Percentiles rank a stretch among this genome's conserved stretches.
Conservation (phyloP, 1,140 invertebrate species). For the Propsilocerus akamusi region DNA sequence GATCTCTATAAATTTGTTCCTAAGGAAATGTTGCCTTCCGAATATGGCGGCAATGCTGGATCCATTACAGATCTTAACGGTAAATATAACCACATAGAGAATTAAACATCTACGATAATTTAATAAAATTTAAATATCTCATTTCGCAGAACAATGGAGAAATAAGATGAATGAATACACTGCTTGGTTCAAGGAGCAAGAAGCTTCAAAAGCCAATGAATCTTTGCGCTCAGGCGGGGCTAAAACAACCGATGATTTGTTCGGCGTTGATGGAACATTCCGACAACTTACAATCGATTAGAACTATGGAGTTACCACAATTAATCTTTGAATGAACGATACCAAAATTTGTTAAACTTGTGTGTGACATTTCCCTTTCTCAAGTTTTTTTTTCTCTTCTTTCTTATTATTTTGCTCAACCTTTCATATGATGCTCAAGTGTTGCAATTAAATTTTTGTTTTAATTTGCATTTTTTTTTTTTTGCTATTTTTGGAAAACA, state of each 20-base stretch:
- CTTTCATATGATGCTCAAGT: not conserved
- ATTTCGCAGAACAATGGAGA: slow-evolving; percentile 43
- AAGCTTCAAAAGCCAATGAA: slow-evolving; percentile 51
- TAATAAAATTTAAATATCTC: too few relatives aligned
- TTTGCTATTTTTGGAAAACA: not conserved
- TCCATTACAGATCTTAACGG: slow-evolving; percentile 47
- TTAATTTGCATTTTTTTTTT: not conserved
- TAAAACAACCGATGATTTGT: slow-evolving; percentile 59
- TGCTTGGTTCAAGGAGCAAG: slow-evolving; percentile 56
- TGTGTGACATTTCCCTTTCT: not conserved
- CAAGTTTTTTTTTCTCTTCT: too few relatives aligned
- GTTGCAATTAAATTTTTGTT: not conserved
- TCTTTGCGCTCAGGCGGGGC: slow-evolving; percentile 45
- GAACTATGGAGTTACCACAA: slow-evolving; percentile 8
- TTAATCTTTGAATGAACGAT: not conserved
- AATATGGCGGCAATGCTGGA: slow-evolving; percentile 59
- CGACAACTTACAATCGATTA: slow-evolving; percentile 58
- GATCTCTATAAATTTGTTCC: slow-evolving; percentile 57
- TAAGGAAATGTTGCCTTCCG: slow-evolving; percentile 45
- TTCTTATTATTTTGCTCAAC: too few relatives aligned
- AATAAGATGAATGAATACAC: slow-evolving; percentile 50
- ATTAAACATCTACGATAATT: too few relatives aligned
- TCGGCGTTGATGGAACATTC: slow-evolving; percentile 67
- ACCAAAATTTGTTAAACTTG: not conserved
- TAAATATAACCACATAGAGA: slow-evolving; percentile 25